Percentiles rank a stretch among this genome's conserved stretches.
phyloP scores from a whole-genome alignment of 2,888 invertebrate genomes.

The Philaethria dido region DNA sequence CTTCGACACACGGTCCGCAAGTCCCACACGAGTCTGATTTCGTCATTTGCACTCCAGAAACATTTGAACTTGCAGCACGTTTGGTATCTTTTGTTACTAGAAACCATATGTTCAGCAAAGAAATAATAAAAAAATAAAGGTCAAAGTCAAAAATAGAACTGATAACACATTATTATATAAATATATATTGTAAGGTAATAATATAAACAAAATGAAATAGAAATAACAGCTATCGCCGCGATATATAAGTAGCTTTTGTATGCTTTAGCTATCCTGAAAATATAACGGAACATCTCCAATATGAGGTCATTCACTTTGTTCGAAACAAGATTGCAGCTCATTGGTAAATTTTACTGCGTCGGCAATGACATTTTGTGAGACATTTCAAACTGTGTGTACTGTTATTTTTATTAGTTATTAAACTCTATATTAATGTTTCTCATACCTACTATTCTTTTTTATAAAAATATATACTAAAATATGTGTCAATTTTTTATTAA shows the following conservation, averaged over 20 bases:
- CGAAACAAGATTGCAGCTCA: background rate
- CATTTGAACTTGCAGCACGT: slow-evolving; percentile 36
- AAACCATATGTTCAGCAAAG: slow-evolving; percentile 19
- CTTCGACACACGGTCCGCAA: slow-evolving; percentile 40
- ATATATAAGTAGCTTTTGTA: background rate
- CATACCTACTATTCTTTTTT: too few species aligned
- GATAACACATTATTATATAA: background rate
- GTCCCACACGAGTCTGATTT: slow-evolving; percentile 35
- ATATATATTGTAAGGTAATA: background rate
- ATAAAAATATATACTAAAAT: too few species aligned
- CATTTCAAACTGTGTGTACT: too few species aligned
- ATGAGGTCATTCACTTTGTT: slow-evolving; percentile 30
- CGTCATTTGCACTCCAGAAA: slow-evolving; percentile 23
- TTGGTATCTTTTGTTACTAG: slow-evolving; percentile 39
- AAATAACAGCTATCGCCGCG: background rate
- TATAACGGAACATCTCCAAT: slow-evolving; percentile 15
- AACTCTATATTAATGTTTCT: too few species aligned
- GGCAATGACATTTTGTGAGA: background rate
- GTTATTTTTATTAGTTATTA: too few species aligned
- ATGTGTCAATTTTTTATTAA: too few species aligned
- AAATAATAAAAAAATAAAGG: background rate
- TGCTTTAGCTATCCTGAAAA: slow-evolving; percentile 28
- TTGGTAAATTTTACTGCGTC: background rate
- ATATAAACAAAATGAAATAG: background rate
- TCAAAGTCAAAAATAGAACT: background rate